Evolutionary conservation across 2,888 invertebrate species (phyloP), one percentile per base, ranked within the genome.

Genomic region (Charanyca ferruginea): DNA sequence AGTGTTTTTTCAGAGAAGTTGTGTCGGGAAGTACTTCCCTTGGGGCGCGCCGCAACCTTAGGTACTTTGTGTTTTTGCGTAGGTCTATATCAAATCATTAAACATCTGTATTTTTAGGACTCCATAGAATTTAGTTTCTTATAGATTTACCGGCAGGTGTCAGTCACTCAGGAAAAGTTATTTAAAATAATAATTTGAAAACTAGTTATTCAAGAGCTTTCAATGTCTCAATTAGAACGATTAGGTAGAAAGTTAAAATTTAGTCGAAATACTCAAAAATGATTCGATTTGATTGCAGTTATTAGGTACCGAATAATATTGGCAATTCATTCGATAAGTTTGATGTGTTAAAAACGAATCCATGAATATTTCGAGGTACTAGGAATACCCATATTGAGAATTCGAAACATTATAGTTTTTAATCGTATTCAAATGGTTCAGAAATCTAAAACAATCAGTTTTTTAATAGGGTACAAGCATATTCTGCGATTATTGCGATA

Each of bases 391-490:
- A 16, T 16, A 5, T 16, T 5, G 3, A 38, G 38, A 38, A 38
- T 5, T 38, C 5, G 38, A 44, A 22, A 23, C 9, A 49, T 49
- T 49, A 49, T 42, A 51, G 20, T 28, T 9, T 32, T 18, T 22
- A n/a, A 47, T 28, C 8, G 38, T 16, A 38, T 38, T 22, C 23
- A 22, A 28, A 9, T 11, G 1, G 23, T 20, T 3, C 18, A 48
- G 6, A n/a, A 52, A 8, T 32, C n/a, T 32, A 47, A 53, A 41
- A 42, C 0, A 70, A 70, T 44, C 35, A 13, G 23, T 55, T n/a
- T 18, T 28, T 4, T 9, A 58, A n/a, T n/a, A n/a, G n/a, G n/a
- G n/a, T n/a, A n/a, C n/a, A n/a, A n/a, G n/a, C n/a, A n/a, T n/a
- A n/a, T n/a, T n/a, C n/a, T n/a, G n/a, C n/a, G n/a, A n/a, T n/a